Evolutionary conservation across 1,140 invertebrate genomes (phyloP), one percentile per base, ranked within the genome.

Genomic region (Venturia canescens): DNA sequence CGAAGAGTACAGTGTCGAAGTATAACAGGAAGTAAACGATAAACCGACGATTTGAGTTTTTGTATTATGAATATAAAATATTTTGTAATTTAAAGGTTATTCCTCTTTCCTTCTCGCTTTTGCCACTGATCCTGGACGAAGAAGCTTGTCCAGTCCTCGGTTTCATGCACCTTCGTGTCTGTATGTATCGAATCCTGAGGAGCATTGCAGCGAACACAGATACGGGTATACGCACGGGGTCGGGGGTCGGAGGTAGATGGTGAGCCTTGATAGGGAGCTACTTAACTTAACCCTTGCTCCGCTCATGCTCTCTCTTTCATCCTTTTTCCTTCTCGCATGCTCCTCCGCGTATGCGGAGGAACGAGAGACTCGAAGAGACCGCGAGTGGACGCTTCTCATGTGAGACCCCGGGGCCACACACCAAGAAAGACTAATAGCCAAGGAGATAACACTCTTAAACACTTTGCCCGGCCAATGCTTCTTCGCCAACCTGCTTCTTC

Each of bases 391-490:
- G 29, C 48, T 29, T n/a, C 70, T 82, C 53, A 72, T 84, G 80
- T 82, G 83, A 87, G 86, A 86, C 88, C 86, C 86, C 87, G 86
- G 88, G 90, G 87, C 90, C 89, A 91, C 90, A 91, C 90, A 91
- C 89, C 88, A 90, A 89, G 90, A 89, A 90, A 91, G 89, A 90
- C 89, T 91, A 91, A 90, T 91, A 91, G 90, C 89, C 87, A 86
- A 88, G 86, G 86, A 91, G 90, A 91, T 91, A 91, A 91, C 90
- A 87, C 89, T 90, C 88, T 91, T 91, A 91, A 91, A 91, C 89
- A 91, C 90, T 90, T 91, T 90, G 89, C 87, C 88, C 87, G 88
- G 88, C 87, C 89, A 88, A 90, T 90, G 88, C 89, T 89, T 91
- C 88, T 89, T 87, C 85, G 82, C 66, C 85, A 86, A 85, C 83